Conservation (phyloP, 2,888 invertebrate species). For the Sinopyrophorus schimmeli region DNA sequence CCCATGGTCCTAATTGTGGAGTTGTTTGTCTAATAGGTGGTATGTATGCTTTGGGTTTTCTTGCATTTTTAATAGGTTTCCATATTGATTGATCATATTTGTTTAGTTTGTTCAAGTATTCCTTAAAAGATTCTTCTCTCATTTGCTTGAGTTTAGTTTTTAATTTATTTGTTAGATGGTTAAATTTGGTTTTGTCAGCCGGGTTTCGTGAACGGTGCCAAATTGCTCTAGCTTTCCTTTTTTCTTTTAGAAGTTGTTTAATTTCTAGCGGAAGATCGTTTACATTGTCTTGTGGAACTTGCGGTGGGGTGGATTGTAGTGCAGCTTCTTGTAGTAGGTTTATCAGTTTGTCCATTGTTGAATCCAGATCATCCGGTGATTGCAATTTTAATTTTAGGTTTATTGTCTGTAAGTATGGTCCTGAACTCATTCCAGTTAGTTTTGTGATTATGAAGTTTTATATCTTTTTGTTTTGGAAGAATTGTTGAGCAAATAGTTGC, state of each 20-base stretch:
- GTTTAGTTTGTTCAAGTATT: constrained; percentile 4
- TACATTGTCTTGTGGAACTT: neutral
- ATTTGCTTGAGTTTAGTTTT: constrained; percentile 5
- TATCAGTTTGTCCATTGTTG: neutral
- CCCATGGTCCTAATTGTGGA: neutral
- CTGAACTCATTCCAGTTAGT: constrained; percentile 1
- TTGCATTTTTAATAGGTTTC: constrained; percentile 1
- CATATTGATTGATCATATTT: no score
- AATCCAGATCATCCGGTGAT: constrained; percentile 1
- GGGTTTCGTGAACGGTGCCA: no score
- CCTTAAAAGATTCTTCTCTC: constrained; percentile 1
- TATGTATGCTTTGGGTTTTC: neutral
- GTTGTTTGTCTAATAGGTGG: neutral
- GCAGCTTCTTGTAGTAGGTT: constrained; percentile 1
- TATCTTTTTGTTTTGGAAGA: neutral
- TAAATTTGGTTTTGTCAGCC: constrained; percentile 26
- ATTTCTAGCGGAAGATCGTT: constrained; percentile 14
- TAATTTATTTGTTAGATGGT: constrained; percentile 21
- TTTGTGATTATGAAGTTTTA: constrained; percentile 4
- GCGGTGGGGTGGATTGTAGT: constrained; percentile 3
- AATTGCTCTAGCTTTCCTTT: constrained; percentile 19
- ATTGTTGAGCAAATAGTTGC: constrained; percentile 2
- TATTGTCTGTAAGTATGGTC: neutral
- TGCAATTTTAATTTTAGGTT: constrained; percentile 1
- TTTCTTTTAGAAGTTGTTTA: constrained; percentile 10